Evolutionary conservation across 1,140 invertebrate species (phyloP), one percentile per base, ranked within the genome.

Genomic region (Drosophila pallidifrons): DNA sequence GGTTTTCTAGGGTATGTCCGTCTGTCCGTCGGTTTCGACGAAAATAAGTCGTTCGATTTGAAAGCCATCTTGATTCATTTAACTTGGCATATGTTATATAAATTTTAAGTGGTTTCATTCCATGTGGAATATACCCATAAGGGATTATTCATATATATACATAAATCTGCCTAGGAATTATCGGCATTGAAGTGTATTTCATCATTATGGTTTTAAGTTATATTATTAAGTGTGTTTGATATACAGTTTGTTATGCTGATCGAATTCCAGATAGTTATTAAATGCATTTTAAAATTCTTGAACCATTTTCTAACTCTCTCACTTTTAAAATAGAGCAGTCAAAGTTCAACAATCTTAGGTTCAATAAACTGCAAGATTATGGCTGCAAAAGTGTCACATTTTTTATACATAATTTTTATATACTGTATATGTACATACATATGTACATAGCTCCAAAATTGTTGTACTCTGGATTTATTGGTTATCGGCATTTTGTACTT

Each of bases 291-390:
- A 38, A 38, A 8, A 38, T 55, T 3, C 3, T 35, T 7, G 32
- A 11, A 38, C 15, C 52, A 57, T 57, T 57, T 55, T 3, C 15
- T 5, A 11, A 41, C 11, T 41, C 35, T 38, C 10, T 38, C 6
- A 41, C 11, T 41, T 41, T n/a, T 41, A 25, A 30, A 35, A 49
- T 32, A 11, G 8, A 8, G n/a, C 4, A 60, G 7, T 52, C n/a
- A 60, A 13, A 52, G 10, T 59, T 59, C 55, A 59, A 51, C 16
- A 43, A 30, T 60, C 57, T 30, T 1, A 15, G 8, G 66, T 45
- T 60, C 65, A 30, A 58, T 57, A 47, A 67, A 55, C 49, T 43
- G 5, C 4, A 13, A n/a, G 11, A 43, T 30, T 20, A 20, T 66
- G 25, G 20, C 10, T 28, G n/a, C 5, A 64, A 38, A 25, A 0